Conservation (phyloP, 2,888 invertebrate genomes). For the Alloplasta piceator region DNA sequence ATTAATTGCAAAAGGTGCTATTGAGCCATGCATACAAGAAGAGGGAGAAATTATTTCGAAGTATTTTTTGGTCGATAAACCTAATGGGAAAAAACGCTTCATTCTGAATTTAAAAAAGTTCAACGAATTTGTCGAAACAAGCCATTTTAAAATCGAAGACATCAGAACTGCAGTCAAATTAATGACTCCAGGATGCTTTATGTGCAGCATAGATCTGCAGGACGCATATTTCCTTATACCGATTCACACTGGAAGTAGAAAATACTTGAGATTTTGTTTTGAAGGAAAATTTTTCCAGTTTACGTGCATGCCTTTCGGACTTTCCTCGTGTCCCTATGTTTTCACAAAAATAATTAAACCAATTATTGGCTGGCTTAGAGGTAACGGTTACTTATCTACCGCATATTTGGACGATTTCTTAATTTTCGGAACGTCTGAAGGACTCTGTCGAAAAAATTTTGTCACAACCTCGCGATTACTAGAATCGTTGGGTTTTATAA, state of each 20-base stretch:
- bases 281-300: slow-evolving; percentile 44
- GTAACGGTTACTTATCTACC: slow-evolving; percentile 3
- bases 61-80: slow-evolving; percentile 67
- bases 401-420: slow-evolving; percentile 36
- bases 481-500: slow-evolving; percentile 18
- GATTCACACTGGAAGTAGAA: slow-evolving; percentile 24
- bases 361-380: slow-evolving; percentile 20
- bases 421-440: slow-evolving; percentile 22
- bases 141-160: slow-evolving; percentile 72
- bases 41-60: slow-evolving; percentile 66
- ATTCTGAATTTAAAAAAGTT: slow-evolving; percentile 69
- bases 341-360: slow-evolving; percentile 39
- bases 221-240: slow-evolving; percentile 55
- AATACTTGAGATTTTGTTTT: slow-evolving; percentile 53
- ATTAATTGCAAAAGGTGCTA: slow-evolving; percentile 48
- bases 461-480: slow-evolving; percentile 11
- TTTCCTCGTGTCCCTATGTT: slow-evolving; percentile 44
- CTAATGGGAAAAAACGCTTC: slow-evolving; percentile 64
- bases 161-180: slow-evolving; percentile 60
- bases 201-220: slow-evolving; percentile 42
- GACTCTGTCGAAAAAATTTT: slow-evolving; percentile 2
- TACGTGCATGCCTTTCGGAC: slow-evolving; percentile 46
- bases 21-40: slow-evolving; percentile 17
- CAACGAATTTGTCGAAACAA: slow-evolving; percentile 66
- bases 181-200: slow-evolving; percentile 11